Evolutionary conservation across 1,140 invertebrate genomes (phyloP).

Genomic region (Brachionus manjavacas): DNA sequence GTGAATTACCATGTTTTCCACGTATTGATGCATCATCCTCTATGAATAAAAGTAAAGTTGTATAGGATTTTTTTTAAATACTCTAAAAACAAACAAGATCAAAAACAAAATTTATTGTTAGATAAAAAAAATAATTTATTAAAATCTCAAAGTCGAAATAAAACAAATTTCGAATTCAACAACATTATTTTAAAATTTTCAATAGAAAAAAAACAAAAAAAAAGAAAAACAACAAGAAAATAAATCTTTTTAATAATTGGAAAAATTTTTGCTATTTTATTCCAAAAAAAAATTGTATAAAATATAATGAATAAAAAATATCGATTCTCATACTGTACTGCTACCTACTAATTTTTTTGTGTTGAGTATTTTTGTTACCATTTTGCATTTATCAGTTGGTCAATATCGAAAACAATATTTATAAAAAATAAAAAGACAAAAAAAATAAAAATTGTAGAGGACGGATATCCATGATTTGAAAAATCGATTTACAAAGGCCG

Average conservation of each 20-base stretch:
- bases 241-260: too few relatives aligned
- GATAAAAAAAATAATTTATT: not conserved
- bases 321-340: not conserved
- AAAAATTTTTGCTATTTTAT: not conserved
- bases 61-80: too few relatives aligned
- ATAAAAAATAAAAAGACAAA: not conserved
- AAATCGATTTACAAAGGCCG: not conserved
- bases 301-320: not conserved
- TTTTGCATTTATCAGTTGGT: not conserved
- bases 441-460: not conserved
- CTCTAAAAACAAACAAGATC: too few relatives aligned
- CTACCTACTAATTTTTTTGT: not conserved
- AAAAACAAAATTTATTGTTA: not conserved
- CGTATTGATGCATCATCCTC: too few relatives aligned
- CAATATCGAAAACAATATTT: too few relatives aligned
- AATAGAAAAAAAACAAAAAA: not conserved
- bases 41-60: too few relatives aligned
- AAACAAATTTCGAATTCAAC: not conserved
- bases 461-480: not conserved
- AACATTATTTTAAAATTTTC: not conserved
- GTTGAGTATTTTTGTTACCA: not conserved
- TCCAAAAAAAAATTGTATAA: not conserved
- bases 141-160: not conserved
- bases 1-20: too few relatives aligned
- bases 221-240: not conserved